Evolutionary conservation across 2,888 invertebrate genomes (phyloP), one percentile per base, ranked within the genome.

Genomic region (Dione vanillae): DNA sequence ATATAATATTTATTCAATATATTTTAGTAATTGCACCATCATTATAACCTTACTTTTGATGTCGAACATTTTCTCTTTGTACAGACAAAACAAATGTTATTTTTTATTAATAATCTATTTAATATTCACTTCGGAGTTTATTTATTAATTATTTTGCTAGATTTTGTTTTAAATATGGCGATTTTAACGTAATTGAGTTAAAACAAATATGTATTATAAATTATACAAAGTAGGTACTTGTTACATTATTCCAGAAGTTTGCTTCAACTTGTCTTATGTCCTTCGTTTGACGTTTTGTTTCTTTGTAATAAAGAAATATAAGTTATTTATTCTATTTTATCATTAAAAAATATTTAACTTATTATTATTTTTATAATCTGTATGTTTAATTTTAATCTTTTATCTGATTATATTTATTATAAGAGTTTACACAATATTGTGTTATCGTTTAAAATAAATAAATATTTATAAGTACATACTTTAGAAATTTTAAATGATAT

Each of bases 11-110:
- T 35, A 43, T 47, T 20, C 20, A 37, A 64, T 45, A 49, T 16
- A 11, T 58, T 65, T 41, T 8, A 47, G 16, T 56, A 75, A 71
- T 35, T 89, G 90, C 90, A 74, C 71, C 75, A 86, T 92, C 92
- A 91, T 83, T 83, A 76, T 92, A 92, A 92, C 92, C 92, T 82
- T 69, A 81, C 82, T 79, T 67, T 67, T 16, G 40, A 35, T 61
- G 47, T 65, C 41, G 47, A 20, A 49, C 65, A 66, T 49, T 71
- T 58, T 66, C 35, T 58, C 45, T 67, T 20, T 59, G 61, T 49
- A 37, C 40, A 12, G 9, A 0, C 9, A 40, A 20, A 49, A 19
- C 45, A 61, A 45, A 35, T 45, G 0, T n/a, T 27, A 35, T n/a
- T 45, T 16, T 10, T 11, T n/a, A 12, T 45, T 8, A 45, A 9